Evolutionary conservation across 2,888 invertebrate genomes (phyloP).

Genomic region (Hemithea aestivaria): DNA sequence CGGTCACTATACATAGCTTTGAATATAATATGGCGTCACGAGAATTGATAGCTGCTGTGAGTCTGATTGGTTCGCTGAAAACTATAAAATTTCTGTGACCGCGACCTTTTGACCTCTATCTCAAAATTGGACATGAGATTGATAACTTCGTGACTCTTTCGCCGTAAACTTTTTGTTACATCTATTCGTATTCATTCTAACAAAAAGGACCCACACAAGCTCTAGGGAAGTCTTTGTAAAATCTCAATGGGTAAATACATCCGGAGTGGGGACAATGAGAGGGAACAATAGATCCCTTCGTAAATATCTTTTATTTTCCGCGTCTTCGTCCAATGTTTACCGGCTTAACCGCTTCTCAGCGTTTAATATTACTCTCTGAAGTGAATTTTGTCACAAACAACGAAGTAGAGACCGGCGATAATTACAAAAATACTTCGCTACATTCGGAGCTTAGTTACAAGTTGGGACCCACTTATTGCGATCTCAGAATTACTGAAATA

Average conservation of each 20-base stretch:
- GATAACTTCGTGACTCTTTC: too few relatives aligned
- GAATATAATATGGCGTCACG: background rate
- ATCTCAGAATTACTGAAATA: slow-evolving; percentile 29
- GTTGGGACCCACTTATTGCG: slow-evolving; percentile 25
- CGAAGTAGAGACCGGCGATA: slow-evolving; percentile 10
- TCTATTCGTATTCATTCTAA: too few relatives aligned
- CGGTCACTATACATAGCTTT: slow-evolving; percentile 8
- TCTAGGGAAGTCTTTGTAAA: slow-evolving; percentile 35
- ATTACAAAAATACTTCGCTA: slow-evolving; percentile 25
- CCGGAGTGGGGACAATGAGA: slow-evolving; percentile 41
- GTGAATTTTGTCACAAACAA: slow-evolving; percentile 15
- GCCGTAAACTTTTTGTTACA: too few relatives aligned
- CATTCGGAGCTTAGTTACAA: slow-evolving; percentile 20
- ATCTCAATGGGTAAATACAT: slow-evolving; percentile 41
- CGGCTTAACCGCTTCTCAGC: slow-evolving; percentile 29
- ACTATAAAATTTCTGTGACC: too few relatives aligned
- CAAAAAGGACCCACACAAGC: slow-evolving; percentile 24
- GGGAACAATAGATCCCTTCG: slow-evolving; percentile 45
- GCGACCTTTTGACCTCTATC: too few relatives aligned
- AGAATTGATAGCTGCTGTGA: too few relatives aligned
- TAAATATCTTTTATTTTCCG: slow-evolving; percentile 53
- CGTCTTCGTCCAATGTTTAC: slow-evolving; percentile 34
- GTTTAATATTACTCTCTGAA: slow-evolving; percentile 26
- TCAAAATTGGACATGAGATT: too few relatives aligned
- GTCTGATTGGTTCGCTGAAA: too few relatives aligned